Evolutionary conservation across 2,797 vertebrate species (phyloP), one percentile per base, ranked within the genome.

Genomic region (Oophaga sylvatica): DNA sequence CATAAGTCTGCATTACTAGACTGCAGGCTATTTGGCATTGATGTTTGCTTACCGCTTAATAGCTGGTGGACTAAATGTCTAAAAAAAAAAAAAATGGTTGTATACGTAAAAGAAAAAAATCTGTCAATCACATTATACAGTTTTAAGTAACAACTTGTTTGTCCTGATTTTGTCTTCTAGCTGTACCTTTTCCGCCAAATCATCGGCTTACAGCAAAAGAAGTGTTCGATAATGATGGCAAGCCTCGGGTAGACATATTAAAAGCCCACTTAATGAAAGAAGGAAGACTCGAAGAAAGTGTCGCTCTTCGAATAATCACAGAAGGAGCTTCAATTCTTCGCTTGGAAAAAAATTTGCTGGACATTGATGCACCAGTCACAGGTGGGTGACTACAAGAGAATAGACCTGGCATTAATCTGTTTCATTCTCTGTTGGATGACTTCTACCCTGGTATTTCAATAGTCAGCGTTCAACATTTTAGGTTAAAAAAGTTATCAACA

Each of bases 221-320:
- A 95, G 97, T 99, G 92, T 99, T 99, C 87, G 98, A 99, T 95
- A 96, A 96, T 0, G 98, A 99, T 83, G 98, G 98, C 87, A 98
- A 98, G 91, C 98, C 98, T 85, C 97, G 98, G 90, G 98, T 99
- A 94, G 98, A 99, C 89, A 95, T 99, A 92, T 95, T 99, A 93
- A 99, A 99, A 95, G 97, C 96, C 80, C 98, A 99, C 92, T 97
- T 99, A 90, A 99, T 98, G 95, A 99, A 99, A 93, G 98, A 99
- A 91, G 98, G 98, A 29, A 96, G 98, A 0, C 97, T 99, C 94
- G 98, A 99, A 91, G 98, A 99, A 91, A 93, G 95, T 0, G 98
- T 99, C 22, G 97, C 98, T 4, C 94, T 99, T 90, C 95, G 97
- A 94, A 97, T 99, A 95, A 96, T 99, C 90, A 96, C 96, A 57